Evolutionary conservation across 2,888 invertebrate species (phyloP).

Genomic region (Acanthosepion esculentum): DNA sequence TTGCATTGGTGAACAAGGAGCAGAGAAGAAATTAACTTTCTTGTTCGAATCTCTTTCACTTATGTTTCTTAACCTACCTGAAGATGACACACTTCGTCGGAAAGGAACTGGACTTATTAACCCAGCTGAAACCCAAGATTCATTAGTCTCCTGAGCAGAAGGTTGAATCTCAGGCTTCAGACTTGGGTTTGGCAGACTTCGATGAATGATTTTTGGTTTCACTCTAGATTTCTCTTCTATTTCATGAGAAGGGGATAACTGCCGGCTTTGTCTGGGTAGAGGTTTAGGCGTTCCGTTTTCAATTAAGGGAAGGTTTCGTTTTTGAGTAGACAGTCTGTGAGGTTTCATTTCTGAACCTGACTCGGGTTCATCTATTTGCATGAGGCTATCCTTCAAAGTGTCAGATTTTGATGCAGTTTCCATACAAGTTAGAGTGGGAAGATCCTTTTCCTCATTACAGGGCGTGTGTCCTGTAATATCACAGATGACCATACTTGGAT

Average conservation of each 20-base stretch:
- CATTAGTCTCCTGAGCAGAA: not conserved
- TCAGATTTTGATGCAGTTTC: not conserved
- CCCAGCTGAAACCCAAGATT: not conserved
- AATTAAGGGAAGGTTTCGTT: not conserved
- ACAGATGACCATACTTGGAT: not conserved
- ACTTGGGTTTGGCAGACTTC: not conserved
- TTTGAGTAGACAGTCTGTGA: not conserved
- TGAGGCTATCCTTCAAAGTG: not conserved
- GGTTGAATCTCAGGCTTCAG: not conserved
- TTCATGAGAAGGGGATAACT: not conserved
- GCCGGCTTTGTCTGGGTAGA: not conserved
- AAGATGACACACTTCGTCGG: not conserved
- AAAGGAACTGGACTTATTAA: not conserved
- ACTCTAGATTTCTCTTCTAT: not conserved
- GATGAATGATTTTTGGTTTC: not conserved
- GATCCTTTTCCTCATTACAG: not conserved
- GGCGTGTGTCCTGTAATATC: not conserved
- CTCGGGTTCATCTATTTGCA: not conserved
- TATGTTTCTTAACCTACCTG: not conserved
- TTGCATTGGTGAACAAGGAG: not conserved
- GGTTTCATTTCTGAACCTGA: not conserved
- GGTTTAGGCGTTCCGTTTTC: conserved; percentile 38
- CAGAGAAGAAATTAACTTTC: not conserved
- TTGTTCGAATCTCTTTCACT: not conserved
- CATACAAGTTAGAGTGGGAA: not conserved